phyloP scores from a whole-genome alignment of 2,888 invertebrate species.

The Leptodirus hochenwartii region DNA sequence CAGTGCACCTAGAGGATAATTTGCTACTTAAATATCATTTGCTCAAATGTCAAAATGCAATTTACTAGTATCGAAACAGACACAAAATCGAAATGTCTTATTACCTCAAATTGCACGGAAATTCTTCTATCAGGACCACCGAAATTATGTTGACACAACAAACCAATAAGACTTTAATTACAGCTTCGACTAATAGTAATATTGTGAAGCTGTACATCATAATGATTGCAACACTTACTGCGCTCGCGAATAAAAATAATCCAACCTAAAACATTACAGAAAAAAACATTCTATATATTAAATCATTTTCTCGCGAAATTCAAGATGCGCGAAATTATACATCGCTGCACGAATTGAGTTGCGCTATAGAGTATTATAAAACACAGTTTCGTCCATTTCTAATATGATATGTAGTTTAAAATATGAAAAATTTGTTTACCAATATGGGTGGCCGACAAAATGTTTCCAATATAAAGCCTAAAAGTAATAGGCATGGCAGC shows the following conservation, averaged over 20 bases:
- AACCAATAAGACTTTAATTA: conserved; percentile 29
- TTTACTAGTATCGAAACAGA: neutral
- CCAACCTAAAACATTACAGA: too few relatives aligned
- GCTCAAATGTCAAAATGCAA: neutral
- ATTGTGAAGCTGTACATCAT: conserved; percentile 27
- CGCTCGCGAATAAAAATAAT: conserved; percentile 25
- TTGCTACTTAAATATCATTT: conserved; percentile 2
- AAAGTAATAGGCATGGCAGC: conserved; percentile 27
- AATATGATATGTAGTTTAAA: too few relatives aligned
- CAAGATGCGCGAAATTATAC: too few relatives aligned
- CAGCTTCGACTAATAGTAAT: conserved; percentile 23
- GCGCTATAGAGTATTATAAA: too few relatives aligned
- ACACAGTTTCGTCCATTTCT: too few relatives aligned
- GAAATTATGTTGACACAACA: conserved; percentile 32
- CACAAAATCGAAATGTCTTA: conserved; percentile 9
- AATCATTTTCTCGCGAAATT: too few relatives aligned
- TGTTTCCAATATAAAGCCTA: conserved; percentile 23
- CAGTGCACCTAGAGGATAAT: conserved; percentile 31
- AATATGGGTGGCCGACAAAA: conserved; percentile 19
- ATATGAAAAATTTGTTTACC: too few relatives aligned
- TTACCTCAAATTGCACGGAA: conserved; percentile 40
- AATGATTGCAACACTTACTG: conserved; percentile 33
- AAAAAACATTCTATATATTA: too few relatives aligned
- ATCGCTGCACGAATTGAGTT: too few relatives aligned
- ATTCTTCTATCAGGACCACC: conserved; percentile 32